phyloP scores from a whole-genome alignment of 2,113 vertebrate species.

The Ptyas mucosa region DNA sequence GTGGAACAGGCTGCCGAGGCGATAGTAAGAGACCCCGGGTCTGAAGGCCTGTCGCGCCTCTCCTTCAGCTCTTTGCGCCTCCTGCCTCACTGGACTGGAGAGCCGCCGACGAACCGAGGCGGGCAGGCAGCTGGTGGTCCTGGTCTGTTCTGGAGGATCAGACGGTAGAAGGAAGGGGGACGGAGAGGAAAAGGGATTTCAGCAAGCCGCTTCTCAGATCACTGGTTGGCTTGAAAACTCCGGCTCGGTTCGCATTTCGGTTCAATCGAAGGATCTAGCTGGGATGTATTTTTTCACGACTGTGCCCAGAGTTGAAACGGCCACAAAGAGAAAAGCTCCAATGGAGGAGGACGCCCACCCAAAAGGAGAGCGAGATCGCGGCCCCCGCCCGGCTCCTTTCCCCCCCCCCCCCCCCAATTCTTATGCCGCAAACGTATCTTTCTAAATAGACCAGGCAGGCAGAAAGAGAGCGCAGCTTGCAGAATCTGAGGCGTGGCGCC shows the following conservation, averaged over 20 bases:
- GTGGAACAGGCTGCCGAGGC: constrained; percentile 56
- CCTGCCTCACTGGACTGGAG: not conserved
- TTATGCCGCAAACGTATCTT: constrained; percentile 6
- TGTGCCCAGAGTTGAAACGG: constrained; percentile 40
- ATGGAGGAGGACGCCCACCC: not conserved
- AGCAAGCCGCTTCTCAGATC: not conserved
- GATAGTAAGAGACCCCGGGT: constrained; percentile 67
- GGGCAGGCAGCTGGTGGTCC: not conserved
- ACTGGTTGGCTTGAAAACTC: not conserved
- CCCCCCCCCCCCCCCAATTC: no score
- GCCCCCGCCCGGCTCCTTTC: no score
- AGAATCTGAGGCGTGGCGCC: not conserved
- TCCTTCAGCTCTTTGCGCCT: not conserved
- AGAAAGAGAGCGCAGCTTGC: not conserved
- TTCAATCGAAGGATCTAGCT: not conserved
- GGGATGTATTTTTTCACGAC: not conserved
- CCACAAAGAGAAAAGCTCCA: not conserved
- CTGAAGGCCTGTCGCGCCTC: not conserved
- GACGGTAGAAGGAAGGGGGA: not conserved
- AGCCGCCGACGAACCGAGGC: not conserved
- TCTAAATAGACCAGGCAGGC: constrained; percentile 18
- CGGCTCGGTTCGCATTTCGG: constrained; percentile 1
- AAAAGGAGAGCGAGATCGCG: not conserved
- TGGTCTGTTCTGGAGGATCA: not conserved
- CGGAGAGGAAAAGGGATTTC: not conserved